Conservation (phyloP, 2,888 invertebrate species). For the Morpho helenor region DNA sequence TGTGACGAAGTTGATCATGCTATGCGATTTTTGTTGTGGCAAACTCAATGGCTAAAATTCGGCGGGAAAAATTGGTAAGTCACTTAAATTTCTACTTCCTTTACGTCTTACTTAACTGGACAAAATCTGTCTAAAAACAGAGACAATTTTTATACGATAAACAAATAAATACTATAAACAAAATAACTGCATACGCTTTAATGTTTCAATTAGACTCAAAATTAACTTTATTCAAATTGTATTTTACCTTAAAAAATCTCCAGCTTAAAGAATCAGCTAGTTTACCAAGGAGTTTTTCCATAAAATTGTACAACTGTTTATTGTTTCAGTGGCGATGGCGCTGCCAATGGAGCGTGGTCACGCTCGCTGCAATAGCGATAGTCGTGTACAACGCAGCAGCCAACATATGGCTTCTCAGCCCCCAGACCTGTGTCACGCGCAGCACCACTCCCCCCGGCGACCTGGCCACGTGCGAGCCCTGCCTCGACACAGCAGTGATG, state of each 20-base stretch:
- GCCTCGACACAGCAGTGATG: constrained; percentile 47
- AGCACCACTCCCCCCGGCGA: constrained; percentile 41
- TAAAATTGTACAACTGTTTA: too few relatives aligned
- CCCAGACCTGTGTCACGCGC: constrained; percentile 46
- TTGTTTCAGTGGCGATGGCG: constrained; percentile 70
- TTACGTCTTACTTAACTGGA: too few relatives aligned
- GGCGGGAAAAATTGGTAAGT: constrained; percentile 54
- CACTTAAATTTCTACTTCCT: too few relatives aligned
- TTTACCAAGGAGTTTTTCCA: too few relatives aligned
- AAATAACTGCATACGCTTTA: too few relatives aligned
- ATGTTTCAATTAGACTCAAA: too few relatives aligned
- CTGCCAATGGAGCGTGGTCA: constrained; percentile 84
- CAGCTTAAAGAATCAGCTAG: too few relatives aligned
- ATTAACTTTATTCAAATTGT: too few relatives aligned
- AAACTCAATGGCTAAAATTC: constrained; percentile 44
- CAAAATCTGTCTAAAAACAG: too few relatives aligned
- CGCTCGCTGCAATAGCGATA: constrained; percentile 81
- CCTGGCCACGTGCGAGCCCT: constrained; percentile 59
- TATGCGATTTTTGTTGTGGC: constrained; percentile 35
- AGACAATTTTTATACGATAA: too few relatives aligned
- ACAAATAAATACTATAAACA: too few relatives aligned
- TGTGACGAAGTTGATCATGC: constrained; percentile 16
- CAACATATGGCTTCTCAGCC: constrained; percentile 62
- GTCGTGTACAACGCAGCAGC: constrained; percentile 77
- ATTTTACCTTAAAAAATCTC: too few relatives aligned